A percentile compares a stretch with the other conserved stretches of the same genome.
Conservation (phyloP, 2,113 vertebrate genomes). For the Promerops cafer region DNA sequence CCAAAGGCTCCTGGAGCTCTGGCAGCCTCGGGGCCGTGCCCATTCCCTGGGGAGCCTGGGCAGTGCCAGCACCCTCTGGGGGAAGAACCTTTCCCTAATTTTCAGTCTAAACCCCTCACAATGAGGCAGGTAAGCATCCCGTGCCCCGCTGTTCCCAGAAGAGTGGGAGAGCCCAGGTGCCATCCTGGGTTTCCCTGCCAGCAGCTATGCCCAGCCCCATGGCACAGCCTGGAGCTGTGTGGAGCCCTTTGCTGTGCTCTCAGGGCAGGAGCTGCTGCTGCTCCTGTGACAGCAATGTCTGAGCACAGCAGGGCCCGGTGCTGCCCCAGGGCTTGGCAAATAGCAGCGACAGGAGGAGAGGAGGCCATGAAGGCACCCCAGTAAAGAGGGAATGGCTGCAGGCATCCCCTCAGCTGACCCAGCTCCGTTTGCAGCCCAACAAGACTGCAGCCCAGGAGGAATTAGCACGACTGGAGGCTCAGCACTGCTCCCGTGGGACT, state of each 20-base stretch:
- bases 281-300: accelerated
- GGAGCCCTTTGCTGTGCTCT: neutral
- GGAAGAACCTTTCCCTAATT: neutral
- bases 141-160: neutral
- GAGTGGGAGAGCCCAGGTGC: neutral
- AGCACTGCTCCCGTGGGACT: neutral
- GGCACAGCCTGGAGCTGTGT: neutral
- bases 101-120: neutral
- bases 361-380: neutral
- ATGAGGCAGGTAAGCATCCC: neutral
- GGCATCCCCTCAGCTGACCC: neutral
- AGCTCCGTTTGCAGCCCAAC: accelerated
- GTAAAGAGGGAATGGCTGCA: neutral
- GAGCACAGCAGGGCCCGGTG: neutral
- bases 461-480: neutral
- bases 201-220: accelerated
- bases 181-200: neutral
- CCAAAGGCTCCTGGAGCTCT: neutral
- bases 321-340: neutral
- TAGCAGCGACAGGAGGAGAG: neutral
- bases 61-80: neutral
- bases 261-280: neutral
- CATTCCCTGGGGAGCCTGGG: neutral
- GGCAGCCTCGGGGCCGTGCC: neutral
- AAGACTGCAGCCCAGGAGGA: neutral